A percentile compares a stretch with the other conserved stretches of the same genome.
Conservation (phyloP, 2,888 invertebrate genomes). For the Furcula furcula region DNA sequence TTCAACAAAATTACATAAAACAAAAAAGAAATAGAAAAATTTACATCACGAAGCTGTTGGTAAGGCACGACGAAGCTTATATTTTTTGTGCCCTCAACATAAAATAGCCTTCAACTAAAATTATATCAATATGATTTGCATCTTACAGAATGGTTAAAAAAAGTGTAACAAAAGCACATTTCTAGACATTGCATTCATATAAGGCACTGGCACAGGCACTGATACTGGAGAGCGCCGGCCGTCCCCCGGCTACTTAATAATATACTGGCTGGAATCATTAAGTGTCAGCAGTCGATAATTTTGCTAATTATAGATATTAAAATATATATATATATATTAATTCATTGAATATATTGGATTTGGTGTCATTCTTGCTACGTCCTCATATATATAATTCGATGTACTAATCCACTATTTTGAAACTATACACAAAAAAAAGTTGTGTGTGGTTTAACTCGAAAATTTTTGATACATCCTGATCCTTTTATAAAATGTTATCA, state of each 20-base stretch:
- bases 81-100: conserved; percentile 27
- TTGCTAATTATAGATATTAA: too few relatives aligned
- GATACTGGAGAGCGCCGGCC: conserved; percentile 32
- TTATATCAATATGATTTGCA: conserved; percentile 18
- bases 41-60: conserved; percentile 23
- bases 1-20: conserved; percentile 39
- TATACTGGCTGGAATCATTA: too few relatives aligned
- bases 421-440: too few relatives aligned
- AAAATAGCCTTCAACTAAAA: conserved; percentile 22
- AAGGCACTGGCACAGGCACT: conserved; percentile 65
- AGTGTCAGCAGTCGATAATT: too few relatives aligned
- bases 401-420: too few relatives aligned
- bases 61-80: conserved; percentile 18
- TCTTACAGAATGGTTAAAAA: conserved; percentile 19
- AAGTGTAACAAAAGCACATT: conserved; percentile 15
- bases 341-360: too few relatives aligned
- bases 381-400: too few relatives aligned
- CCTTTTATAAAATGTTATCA: too few relatives aligned
- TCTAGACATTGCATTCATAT: conserved; percentile 34
- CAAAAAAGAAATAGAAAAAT: conserved; percentile 22
- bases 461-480: too few relatives aligned
- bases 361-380: too few relatives aligned
- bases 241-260: conserved; percentile 1
- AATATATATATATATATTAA: too few relatives aligned
- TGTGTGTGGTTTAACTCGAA: too few relatives aligned